A percentile compares a stretch with the other conserved stretches of the same genome.
phyloP scores from a whole-genome alignment of 2,113 vertebrate genomes.

The Neomonachus schauinslandi region DNA sequence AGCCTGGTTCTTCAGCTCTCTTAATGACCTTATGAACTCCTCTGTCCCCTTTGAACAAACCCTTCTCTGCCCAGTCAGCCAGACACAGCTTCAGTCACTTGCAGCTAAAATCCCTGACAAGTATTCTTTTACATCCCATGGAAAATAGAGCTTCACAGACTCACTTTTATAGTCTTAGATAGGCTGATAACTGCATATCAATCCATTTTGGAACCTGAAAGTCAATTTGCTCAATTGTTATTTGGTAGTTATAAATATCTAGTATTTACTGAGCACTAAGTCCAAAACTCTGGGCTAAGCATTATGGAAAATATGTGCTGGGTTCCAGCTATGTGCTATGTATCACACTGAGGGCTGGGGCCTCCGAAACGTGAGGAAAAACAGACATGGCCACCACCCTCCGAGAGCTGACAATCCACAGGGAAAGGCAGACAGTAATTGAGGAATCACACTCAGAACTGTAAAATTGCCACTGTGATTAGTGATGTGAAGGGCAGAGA shows the following conservation, averaged over 20 bases:
- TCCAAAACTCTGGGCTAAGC: not conserved
- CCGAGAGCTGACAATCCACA: not conserved
- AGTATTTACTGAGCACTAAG: not conserved
- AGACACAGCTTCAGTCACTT: not conserved
- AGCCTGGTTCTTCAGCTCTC: not conserved
- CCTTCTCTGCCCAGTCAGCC: not conserved
- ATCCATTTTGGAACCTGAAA: not conserved
- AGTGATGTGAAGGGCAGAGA: slow-evolving; percentile 30
- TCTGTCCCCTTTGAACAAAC: not conserved
- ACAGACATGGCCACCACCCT: not conserved
- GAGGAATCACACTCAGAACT: slow-evolving; percentile 35
- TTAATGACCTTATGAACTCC: not conserved
- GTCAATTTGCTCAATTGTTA: not conserved
- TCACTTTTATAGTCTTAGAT: not conserved
- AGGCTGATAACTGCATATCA: not conserved
- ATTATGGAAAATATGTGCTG: not conserved
- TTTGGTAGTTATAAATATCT: not conserved
- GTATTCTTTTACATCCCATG: not conserved
- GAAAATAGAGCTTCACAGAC: not conserved
- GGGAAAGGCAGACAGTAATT: slow-evolving; percentile 7
- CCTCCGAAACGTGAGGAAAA: not conserved
- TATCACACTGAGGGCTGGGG: not conserved
- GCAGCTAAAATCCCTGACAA: not conserved
- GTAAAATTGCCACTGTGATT: not conserved
- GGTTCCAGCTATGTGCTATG: not conserved